These are phyloP conservation scores for Rhinolophus ferrumequinum DNA, from an alignment of 2,113 vertebrate genomes.

Conservation along the genomic window DNA sequence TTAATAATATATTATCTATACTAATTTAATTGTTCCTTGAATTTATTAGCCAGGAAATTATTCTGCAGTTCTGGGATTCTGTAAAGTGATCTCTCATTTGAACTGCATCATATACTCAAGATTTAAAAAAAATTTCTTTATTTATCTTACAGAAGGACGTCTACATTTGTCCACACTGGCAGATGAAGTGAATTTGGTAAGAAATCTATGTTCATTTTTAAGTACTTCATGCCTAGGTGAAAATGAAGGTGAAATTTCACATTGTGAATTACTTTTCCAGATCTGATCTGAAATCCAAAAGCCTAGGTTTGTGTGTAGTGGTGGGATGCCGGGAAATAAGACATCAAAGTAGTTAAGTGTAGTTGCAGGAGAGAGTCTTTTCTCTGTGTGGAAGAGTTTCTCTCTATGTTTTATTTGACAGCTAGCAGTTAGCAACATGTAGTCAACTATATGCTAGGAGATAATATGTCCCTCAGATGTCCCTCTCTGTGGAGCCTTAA, in stretches of 20 bases:
- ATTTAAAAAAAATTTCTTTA: neutral
- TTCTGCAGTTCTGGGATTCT: conserved; percentile 11
- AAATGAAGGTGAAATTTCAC: neutral
- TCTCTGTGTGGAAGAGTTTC: neutral
- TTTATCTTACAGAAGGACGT: neutral
- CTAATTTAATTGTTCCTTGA: neutral
- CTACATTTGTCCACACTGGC: neutral
- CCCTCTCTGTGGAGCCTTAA: neutral
- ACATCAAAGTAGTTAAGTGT: neutral
- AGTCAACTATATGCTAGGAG: neutral
- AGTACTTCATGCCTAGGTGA: neutral
- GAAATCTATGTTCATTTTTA: neutral
- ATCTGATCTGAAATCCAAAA: neutral
- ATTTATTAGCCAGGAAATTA: neutral
- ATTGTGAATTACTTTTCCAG: neutral
- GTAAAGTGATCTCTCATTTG: neutral
- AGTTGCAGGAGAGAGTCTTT: neutral
- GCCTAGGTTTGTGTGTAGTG: neutral
- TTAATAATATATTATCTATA: neutral
- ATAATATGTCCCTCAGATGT: neutral
- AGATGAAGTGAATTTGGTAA: neutral
- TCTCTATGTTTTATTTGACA: neutral
- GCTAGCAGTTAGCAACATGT: neutral
- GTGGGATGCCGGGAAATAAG: neutral
- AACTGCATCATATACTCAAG: neutral